These are phyloP conservation scores for Danio tinwini DNA, from an alignment of 2,797 vertebrate genomes.

Conservation along the genomic window DNA sequence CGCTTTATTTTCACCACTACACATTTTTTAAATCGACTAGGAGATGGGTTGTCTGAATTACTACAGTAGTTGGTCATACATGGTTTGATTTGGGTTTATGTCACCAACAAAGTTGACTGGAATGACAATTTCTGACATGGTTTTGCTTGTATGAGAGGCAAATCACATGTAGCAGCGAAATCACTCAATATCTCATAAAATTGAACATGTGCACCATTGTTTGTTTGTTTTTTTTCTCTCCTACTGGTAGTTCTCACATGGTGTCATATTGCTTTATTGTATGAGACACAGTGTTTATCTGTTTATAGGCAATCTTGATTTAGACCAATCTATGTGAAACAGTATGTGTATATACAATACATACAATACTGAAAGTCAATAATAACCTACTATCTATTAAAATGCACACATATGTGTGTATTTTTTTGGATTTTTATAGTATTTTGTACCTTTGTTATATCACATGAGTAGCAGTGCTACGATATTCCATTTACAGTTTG, in stretches of 20 bases:
- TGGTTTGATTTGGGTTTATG: background rate
- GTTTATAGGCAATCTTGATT: background rate
- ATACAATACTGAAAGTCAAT: too few species aligned
- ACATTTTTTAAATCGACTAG: background rate
- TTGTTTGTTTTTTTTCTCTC: too few species aligned
- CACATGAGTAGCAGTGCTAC: too few species aligned
- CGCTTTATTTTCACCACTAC: background rate
- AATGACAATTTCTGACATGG: background rate
- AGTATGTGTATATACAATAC: conserved; percentile 4
- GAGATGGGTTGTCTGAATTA: background rate
- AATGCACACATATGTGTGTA: too few species aligned
- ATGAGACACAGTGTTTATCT: background rate
- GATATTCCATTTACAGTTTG: too few species aligned
- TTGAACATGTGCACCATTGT: background rate
- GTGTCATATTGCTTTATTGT: background rate
- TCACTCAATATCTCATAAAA: background rate
- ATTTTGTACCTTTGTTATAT: too few species aligned
- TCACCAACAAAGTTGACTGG: too few species aligned
- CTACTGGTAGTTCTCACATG: too few species aligned
- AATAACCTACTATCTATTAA: too few species aligned
- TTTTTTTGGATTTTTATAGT: too few species aligned
- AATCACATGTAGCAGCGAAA: background rate
- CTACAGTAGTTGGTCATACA: background rate
- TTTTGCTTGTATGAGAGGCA: background rate
- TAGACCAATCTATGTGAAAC: background rate